Conservation (phyloP, 2,888 invertebrate genomes). For the Lithophane ornitopus region DNA sequence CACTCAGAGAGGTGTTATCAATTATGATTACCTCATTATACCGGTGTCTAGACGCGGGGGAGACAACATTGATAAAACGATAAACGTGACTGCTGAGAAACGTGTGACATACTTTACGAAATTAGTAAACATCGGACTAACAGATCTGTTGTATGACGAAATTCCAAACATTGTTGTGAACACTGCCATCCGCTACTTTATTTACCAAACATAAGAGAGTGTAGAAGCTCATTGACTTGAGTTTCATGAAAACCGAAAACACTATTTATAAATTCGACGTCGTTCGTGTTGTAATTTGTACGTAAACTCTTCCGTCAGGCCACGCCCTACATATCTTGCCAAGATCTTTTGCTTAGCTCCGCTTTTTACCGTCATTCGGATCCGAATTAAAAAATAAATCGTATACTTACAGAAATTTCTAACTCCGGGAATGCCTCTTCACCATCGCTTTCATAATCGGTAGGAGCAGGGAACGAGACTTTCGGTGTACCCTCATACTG, state of each 20-base stretch:
- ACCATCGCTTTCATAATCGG: constrained; percentile 88
- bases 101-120: constrained; percentile 65
- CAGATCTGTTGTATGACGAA: constrained; percentile 57
- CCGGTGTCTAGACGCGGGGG: constrained; percentile 58
- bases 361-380: constrained; percentile 11
- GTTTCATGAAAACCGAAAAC: constrained; percentile 31
- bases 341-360: constrained; percentile 40
- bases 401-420: constrained; percentile 85
- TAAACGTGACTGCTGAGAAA: constrained; percentile 55
- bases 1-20: constrained; percentile 47
- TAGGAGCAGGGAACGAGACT: constrained; percentile 75
- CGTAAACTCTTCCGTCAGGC: constrained; percentile 36
- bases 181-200: constrained; percentile 12
- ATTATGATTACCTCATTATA: constrained; percentile 43
- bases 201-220: constrained; percentile 43
- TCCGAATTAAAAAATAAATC: neutral
- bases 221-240: constrained; percentile 16
- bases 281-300: constrained; percentile 30
- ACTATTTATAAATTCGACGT: constrained; percentile 42
- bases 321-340: constrained; percentile 58
- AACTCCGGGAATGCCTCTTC: constrained; percentile 87
- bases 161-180: constrained; percentile 63
- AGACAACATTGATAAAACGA: constrained; percentile 60
- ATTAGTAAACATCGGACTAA: constrained; percentile 67
- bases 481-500: constrained; percentile 83